These are phyloP conservation scores for Idaea aversata DNA, from an alignment of 2,888 invertebrate species.

Conservation along the genomic window DNA sequence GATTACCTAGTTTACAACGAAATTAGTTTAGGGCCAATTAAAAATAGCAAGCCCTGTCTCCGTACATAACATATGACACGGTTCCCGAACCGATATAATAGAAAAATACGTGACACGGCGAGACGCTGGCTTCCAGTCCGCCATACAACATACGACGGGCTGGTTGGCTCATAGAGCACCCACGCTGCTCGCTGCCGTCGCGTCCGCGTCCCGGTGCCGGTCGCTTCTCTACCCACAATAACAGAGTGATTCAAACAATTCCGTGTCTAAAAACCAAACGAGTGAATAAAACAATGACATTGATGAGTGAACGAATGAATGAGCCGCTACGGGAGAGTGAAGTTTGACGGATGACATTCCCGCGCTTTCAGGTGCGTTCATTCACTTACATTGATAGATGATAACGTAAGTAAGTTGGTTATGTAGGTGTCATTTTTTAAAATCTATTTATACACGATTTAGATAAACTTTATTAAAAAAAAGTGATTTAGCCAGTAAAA, in stretches of 20 bases:
- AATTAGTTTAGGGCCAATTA: slow-evolving; percentile 50
- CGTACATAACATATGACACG: slow-evolving; percentile 55
- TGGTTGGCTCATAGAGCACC: background rate
- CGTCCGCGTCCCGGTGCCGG: slow-evolving; percentile 54
- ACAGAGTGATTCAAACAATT: slow-evolving; percentile 11
- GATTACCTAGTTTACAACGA: slow-evolving; percentile 17
- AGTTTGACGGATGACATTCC: slow-evolving; percentile 70
- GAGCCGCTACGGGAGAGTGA: slow-evolving; percentile 61
- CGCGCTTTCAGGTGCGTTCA: slow-evolving; percentile 76
- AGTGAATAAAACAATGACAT: slow-evolving; percentile 46
- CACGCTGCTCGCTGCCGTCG: no score
- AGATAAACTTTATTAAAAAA: background rate
- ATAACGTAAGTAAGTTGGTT: slow-evolving; percentile 10
- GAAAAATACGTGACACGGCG: slow-evolving; percentile 63
- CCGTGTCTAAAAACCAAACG: background rate
- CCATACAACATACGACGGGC: slow-evolving; percentile 51
- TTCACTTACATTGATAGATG: slow-evolving; percentile 53
- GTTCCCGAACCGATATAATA: slow-evolving; percentile 61
- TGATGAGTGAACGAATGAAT: slow-evolving; percentile 59
- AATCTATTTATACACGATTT: slow-evolving; percentile 7
- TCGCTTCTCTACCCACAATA: slow-evolving; percentile 34
- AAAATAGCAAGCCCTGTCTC: slow-evolving; percentile 64
- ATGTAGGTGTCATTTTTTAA: slow-evolving; percentile 27
- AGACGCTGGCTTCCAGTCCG: slow-evolving; percentile 58
- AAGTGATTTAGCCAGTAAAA: background rate